These are phyloP conservation scores for Lepus oiostolus DNA, from an alignment of 2,797 vertebrate genomes.

Conservation along the genomic window DNA sequence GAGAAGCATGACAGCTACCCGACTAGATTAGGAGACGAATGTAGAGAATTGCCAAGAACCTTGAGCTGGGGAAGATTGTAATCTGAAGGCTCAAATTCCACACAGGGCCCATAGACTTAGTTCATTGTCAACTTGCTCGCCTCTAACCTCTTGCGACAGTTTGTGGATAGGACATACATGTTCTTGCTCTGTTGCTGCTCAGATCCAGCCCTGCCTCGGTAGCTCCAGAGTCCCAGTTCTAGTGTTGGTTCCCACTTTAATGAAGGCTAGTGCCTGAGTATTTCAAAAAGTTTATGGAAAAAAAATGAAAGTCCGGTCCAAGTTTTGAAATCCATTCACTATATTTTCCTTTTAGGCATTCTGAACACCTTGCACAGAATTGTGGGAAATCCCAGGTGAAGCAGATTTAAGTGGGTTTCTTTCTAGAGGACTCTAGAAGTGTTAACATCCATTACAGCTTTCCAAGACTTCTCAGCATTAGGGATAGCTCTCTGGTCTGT, in stretches of 20 bases:
- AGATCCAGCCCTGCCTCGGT: neutral
- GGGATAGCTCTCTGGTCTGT: neutral
- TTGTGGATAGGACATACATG: neutral
- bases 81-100: conserved; percentile 5
- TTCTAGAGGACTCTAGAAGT: conserved; percentile 27
- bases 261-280: neutral
- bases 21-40: neutral
- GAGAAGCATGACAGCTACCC: neutral
- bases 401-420: neutral
- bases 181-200: conserved; percentile 26
- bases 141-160: neutral
- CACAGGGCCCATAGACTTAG: neutral
- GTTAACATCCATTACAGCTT: neutral
- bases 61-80: neutral
- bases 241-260: neutral
- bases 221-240: neutral
- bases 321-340: too few species aligned
- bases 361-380: neutral
- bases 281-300: too few species aligned
- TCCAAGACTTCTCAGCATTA: conserved; percentile 41
- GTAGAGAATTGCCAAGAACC: conserved; percentile 42
- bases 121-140: neutral
- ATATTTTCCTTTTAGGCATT: neutral
- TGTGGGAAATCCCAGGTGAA: neutral
- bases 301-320: too few species aligned